Conservation (phyloP, 1,140 invertebrate species). For the Heliothis subflexa region DNA sequence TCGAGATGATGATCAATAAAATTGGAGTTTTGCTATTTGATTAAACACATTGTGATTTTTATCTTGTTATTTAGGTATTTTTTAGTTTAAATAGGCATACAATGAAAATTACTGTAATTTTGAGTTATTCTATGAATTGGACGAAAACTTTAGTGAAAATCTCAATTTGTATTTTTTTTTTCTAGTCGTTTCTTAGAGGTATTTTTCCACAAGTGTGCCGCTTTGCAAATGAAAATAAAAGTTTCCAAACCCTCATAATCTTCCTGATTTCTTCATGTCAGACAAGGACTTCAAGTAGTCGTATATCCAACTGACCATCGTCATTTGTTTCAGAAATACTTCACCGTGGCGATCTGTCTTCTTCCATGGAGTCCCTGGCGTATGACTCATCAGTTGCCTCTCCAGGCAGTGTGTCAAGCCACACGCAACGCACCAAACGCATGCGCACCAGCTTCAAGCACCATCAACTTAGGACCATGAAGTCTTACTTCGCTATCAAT, state of each 20-base stretch:
- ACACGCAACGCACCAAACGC: conserved; percentile 91
- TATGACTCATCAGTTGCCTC: conserved; percentile 92
- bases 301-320: no score
- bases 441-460: conserved; percentile 99
- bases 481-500: conserved; percentile 98
- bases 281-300: no score
- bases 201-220: background rate
- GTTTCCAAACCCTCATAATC: no score
- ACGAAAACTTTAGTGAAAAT: no score
- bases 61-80: background rate
- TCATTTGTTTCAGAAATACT: conserved; percentile 88
- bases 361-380: conserved; percentile 92
- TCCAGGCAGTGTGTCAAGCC: conserved; percentile 88
- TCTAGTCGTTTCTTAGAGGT: background rate
- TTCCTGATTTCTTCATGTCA: no score
- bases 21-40: conserved; percentile 17
- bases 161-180: background rate
- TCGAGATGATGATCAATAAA: conserved; percentile 31
- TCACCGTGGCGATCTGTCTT: conserved; percentile 90
- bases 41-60: conserved; percentile 39
- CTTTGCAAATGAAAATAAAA: no score
- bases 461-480: conserved; percentile 98
- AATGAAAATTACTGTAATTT: background rate
- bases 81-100: background rate
- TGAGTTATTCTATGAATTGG: no score